These are phyloP conservation scores for Xiphophorus maculatus DNA, from an alignment of 2,113 vertebrate genomes.

Conservation along the genomic window DNA sequence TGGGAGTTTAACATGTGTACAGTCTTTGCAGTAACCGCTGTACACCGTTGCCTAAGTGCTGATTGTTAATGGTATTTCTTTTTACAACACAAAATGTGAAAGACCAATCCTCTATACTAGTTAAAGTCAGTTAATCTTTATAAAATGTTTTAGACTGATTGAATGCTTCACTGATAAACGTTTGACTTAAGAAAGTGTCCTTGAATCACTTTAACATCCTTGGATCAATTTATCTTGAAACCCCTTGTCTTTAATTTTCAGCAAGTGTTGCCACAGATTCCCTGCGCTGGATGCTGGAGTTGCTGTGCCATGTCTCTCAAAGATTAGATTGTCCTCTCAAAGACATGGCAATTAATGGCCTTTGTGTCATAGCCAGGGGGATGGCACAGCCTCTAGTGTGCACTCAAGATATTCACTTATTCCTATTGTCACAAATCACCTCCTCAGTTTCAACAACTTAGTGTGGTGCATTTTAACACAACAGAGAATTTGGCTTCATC, in stretches of 20 bases:
- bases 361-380: conserved; percentile 52
- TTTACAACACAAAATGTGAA: not conserved
- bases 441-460: conserved; percentile 19
- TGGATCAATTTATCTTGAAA: conserved; percentile 3
- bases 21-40: not conserved
- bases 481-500: not conserved
- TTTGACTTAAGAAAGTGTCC: not conserved
- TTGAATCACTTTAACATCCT: not conserved
- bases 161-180: not conserved
- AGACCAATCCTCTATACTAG: not conserved
- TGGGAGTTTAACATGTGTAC: not conserved
- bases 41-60: not conserved
- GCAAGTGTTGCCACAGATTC: conserved; percentile 17
- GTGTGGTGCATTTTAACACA: conserved; percentile 32
- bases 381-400: conserved; percentile 28
- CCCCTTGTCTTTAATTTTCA: conserved; percentile 25
- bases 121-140: not conserved
- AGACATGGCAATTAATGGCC: conserved; percentile 64
- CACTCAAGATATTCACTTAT: conserved; percentile 42
- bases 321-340: conserved; percentile 68
- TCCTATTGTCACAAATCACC: conserved; percentile 56
- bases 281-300: conserved; percentile 34
- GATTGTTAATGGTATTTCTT: not conserved
- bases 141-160: not conserved
- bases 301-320: conserved; percentile 55